Evolutionary conservation across 1,140 invertebrate genomes (phyloP).

Genomic region (Homarus americanus): DNA sequence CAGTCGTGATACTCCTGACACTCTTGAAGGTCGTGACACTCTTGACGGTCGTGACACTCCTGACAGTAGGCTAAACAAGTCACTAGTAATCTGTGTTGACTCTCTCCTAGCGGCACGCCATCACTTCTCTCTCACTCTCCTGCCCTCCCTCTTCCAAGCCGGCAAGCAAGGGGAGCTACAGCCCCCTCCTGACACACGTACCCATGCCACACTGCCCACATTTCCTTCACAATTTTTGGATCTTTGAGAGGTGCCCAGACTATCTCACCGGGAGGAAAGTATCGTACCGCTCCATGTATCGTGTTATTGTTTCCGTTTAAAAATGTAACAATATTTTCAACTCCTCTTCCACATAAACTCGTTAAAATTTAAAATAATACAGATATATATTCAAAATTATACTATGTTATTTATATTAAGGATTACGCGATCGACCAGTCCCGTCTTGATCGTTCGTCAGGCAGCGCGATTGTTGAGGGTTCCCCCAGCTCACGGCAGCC

Average conservation of each 20-base stretch:
- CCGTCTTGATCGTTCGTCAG: not conserved
- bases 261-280: conserved; percentile 2
- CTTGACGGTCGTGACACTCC: too few species aligned
- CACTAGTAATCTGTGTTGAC: too few species aligned
- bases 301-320: not conserved
- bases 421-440: not conserved
- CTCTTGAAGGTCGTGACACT: too few species aligned
- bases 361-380: not conserved
- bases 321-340: not conserved
- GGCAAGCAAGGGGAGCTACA: conserved; percentile 29
- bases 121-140: not conserved
- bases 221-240: conserved; percentile 66
- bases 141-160: conserved; percentile 10
- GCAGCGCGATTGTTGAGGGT: not conserved
- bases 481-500: not conserved
- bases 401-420: not conserved
- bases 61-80: not conserved
- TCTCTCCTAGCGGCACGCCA: not conserved
- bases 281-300: conserved; percentile 18
- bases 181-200: conserved; percentile 48
- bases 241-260: conserved; percentile 25
- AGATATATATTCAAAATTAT: not conserved
- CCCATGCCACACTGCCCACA: conserved; percentile 61
- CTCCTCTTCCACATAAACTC: not conserved
- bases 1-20: too few species aligned